Conservation (phyloP, 2,797 vertebrate species). For the Streptopelia turtur region DNA sequence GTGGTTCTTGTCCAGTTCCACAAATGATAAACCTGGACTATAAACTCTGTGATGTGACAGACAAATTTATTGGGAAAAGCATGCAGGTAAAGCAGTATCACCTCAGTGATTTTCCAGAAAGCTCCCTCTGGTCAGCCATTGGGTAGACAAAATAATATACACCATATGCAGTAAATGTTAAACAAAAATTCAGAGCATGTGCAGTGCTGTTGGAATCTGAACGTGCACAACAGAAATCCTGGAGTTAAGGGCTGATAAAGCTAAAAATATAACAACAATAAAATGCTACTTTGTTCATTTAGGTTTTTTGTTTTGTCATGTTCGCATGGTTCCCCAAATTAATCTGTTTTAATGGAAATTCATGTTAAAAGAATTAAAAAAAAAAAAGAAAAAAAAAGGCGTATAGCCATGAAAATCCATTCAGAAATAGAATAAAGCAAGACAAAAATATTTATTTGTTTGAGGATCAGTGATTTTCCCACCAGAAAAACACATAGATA, state of each 20-base stretch:
- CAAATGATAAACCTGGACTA: background rate
- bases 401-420: background rate
- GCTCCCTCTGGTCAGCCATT: background rate
- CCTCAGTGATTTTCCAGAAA: background rate
- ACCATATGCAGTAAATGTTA: background rate
- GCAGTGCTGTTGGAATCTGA: background rate
- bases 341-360: background rate
- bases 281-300: background rate
- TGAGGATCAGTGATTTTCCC: background rate
- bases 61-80: background rate
- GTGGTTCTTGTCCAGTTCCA: background rate
- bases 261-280: background rate
- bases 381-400: background rate
- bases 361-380: background rate
- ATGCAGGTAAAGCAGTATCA: background rate
- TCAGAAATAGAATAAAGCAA: background rate
- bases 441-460: background rate
- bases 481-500: background rate
- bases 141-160: background rate
- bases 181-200: background rate
- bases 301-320: background rate
- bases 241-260: background rate
- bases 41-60: background rate
- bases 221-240: background rate
- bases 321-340: background rate